phyloP scores from a whole-genome alignment of 2,113 vertebrate species.

The Barnardius zonarius region DNA sequence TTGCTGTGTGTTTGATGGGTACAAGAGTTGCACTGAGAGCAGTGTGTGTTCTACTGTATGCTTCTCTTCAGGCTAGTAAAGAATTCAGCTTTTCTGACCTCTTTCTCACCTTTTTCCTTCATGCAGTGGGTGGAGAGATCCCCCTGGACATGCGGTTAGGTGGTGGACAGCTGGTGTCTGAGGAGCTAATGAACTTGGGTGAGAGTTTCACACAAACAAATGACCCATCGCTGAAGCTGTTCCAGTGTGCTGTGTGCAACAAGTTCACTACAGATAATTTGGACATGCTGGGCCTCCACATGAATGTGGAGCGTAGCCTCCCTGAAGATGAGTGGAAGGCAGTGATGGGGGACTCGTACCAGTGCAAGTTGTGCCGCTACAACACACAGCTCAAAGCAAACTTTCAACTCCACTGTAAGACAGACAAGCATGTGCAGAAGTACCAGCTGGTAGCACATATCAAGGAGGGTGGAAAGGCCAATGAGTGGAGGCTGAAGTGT shows the following conservation, averaged over 20 bases:
- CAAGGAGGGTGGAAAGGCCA: conserved; percentile 97
- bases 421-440: conserved; percentile 97
- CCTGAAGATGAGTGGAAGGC: conserved; percentile 97
- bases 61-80: not conserved
- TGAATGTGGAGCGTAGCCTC: conserved; percentile 91
- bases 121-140: conserved; percentile 91
- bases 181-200: conserved; percentile 97
- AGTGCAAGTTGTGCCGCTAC: conserved; percentile 98
- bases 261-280: conserved; percentile 96
- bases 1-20: not conserved
- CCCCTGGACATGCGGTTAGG: conserved; percentile 94
- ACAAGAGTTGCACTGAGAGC: not conserved
- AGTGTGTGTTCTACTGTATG: not conserved
- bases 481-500: conserved; percentile 97
- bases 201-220: conserved; percentile 96
- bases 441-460: conserved; percentile 98
- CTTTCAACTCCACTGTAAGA: conserved; percentile 99
- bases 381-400: conserved; percentile 98
- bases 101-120: conserved; percentile 17
- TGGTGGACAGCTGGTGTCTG: conserved; percentile 93
- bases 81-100: conserved; percentile 35
- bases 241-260: conserved; percentile 99
- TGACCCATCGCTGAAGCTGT: conserved; percentile 96
- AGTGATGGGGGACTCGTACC: conserved; percentile 92
- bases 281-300: conserved; percentile 96